These are phyloP conservation scores for Threskiornis aethiopicus DNA, from an alignment of 2,797 vertebrate species.

Conservation along the genomic window DNA sequence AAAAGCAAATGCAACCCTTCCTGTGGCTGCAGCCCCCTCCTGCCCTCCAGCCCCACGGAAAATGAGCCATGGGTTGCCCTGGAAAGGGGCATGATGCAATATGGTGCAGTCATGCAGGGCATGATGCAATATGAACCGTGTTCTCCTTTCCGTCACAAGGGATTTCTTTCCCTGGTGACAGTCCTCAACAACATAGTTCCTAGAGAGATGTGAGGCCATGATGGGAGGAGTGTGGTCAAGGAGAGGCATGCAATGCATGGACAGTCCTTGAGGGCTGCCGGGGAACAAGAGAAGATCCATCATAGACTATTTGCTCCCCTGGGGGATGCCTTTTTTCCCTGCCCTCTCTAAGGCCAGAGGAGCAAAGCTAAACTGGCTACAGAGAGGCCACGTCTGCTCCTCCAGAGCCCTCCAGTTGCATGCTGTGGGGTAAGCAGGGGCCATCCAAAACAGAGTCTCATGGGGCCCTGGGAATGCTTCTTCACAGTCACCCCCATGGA, in stretches of 20 bases:
- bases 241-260: neutral
- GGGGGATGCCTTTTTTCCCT: neutral
- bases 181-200: neutral
- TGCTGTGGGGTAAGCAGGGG: neutral
- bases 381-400: neutral
- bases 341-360: neutral
- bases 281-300: neutral
- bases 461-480: neutral
- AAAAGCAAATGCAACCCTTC: neutral
- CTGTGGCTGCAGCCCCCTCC: neutral
- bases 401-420: rapidly evolving
- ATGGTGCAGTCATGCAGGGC: neutral
- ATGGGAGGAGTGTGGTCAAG: neutral
- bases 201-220: neutral
- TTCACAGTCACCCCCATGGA: rapidly evolving
- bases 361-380: neutral
- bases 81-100: neutral
- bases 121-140: neutral
- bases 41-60: neutral
- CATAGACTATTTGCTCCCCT: neutral
- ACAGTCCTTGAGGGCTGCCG: neutral
- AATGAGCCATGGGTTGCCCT: neutral
- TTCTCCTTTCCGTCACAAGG: neutral
- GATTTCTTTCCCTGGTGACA: too few species aligned
- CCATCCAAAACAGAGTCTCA: neutral